Evolutionary conservation across 2,113 vertebrate genomes (phyloP).

Genomic region (Balaeniceps rex): DNA sequence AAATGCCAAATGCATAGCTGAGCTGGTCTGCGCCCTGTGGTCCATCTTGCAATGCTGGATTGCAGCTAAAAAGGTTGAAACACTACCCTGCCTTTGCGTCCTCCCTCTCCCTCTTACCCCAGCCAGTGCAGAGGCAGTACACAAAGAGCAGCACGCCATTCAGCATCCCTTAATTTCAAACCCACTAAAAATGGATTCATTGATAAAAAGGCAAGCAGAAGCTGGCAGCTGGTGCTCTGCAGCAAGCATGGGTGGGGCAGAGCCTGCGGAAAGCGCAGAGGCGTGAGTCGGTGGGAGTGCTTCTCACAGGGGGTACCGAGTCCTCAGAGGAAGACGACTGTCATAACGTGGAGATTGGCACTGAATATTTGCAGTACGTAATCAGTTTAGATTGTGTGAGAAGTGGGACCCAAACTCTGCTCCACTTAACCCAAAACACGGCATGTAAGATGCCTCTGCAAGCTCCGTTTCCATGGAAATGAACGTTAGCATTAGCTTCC

Average conservation of each 20-base stretch:
- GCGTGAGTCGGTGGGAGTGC: not conserved
- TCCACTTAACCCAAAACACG: constrained; percentile 42
- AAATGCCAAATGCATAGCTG: not conserved
- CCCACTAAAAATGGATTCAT: not conserved
- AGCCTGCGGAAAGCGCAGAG: not conserved
- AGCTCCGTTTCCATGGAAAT: constrained; percentile 68
- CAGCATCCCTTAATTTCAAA: not conserved
- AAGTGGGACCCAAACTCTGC: constrained; percentile 31
- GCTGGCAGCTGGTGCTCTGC: not conserved
- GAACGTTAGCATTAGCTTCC: not conserved
- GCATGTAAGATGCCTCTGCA: constrained; percentile 29
- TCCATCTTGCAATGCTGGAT: not conserved
- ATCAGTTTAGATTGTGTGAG: not conserved
- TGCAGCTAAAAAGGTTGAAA: not conserved
- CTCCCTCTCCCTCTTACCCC: not conserved
- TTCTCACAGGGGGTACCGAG: not conserved
- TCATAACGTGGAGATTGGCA: not conserved
- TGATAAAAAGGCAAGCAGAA: constrained; percentile 1
- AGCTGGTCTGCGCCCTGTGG: not conserved
- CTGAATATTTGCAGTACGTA: not conserved
- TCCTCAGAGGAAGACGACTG: not conserved
- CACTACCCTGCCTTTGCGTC: fast-evolving
- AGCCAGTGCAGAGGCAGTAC: not conserved
- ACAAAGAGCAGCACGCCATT: not conserved
- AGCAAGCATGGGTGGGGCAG: not conserved